Percentiles rank a stretch among this genome's conserved stretches.
Evolutionary conservation across 2,888 invertebrate genomes (phyloP).

Genomic region (Trachelus iudaicus): DNA sequence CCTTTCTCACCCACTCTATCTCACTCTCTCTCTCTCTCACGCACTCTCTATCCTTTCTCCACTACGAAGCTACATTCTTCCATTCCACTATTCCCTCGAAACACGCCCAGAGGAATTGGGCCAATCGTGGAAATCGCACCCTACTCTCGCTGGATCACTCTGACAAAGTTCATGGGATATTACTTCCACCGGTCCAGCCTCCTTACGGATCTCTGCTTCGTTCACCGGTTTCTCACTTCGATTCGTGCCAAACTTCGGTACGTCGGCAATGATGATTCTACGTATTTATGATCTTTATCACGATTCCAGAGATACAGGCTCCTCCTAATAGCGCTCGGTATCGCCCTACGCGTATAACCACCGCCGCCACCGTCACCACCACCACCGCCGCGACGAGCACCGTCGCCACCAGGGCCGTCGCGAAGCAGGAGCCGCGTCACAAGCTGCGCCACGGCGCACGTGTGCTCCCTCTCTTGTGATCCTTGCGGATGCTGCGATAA

Average conservation of each 20-base stretch:
- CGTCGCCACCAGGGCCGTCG: neutral
- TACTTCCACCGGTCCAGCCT: too few relatives aligned
- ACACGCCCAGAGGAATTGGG: neutral
- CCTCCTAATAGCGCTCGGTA: neutral
- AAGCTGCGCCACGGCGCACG: neutral
- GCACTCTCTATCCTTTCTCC: neutral
- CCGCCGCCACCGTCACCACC: neutral
- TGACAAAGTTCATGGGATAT: too few relatives aligned
- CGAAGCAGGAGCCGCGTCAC: neutral
- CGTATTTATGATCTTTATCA: too few relatives aligned
- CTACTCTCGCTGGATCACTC: neutral
- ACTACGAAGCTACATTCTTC: too few relatives aligned
- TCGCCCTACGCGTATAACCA: neutral
- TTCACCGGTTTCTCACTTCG: too few relatives aligned
- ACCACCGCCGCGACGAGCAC: too few relatives aligned
- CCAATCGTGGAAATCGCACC: neutral
- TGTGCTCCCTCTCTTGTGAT: neutral
- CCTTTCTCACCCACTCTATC: neutral
- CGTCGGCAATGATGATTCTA: too few relatives aligned
- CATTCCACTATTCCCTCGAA: neutral
- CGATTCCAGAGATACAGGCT: neutral
- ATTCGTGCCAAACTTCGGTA: too few relatives aligned
- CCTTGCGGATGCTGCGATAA: neutral
- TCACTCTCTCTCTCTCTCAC: neutral
- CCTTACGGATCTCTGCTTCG: too few relatives aligned